Base-by-base conservation (phyloP, 2,888 invertebrate species). In the Amiota minor region DNA sequence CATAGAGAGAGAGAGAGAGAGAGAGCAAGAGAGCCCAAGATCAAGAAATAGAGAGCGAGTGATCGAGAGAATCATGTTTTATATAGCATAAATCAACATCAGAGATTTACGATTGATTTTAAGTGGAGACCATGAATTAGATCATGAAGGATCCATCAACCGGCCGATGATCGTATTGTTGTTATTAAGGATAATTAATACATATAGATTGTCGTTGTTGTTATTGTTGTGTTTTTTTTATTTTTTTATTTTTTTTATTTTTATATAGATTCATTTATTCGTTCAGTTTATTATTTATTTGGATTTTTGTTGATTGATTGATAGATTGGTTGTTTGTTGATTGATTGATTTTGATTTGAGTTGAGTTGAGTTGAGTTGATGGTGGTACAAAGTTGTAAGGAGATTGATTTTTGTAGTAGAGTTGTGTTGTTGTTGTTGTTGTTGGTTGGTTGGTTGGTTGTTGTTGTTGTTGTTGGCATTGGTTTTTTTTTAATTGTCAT, bases 1-100 rank as follows among this genome's bases (percentile, higher is more conserved):
- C 6, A 61, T 2, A 61, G 61, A 62, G 4, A 74, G 62, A 70
- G 12, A 70, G 70, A 69, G 67, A 72, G 71, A 45, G 59, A 55
- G 71, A 53, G 71, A 64, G 53, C 53, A n/a, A 53, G 53, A 53
- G 1, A 53, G 53, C 53, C 12, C n/a, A n/a, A 50, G 11, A 14
- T 11, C 50, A 50, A 53, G 53, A 53, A n/a, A 12, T 12, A 53
- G 53, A 53, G 14, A 53, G 53, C 50, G n/a, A 50, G n/a, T 50
- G 50, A 50, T 1, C 50, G n/a, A 50, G n/a, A 1, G 50, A 23
- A 2, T 23, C 50, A 50, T n/a, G 50, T 50, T 14, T n/a, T 2
- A 3, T 2, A 50, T 4, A 9, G 4, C 53, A 35, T 35, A 8
- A 35, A 35, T 35, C 35, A 35, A 35, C 6, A 35, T 35, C 35